Evolutionary conservation across 1,140 invertebrate species (phyloP).

Genomic region (Orchesella cincta): DNA sequence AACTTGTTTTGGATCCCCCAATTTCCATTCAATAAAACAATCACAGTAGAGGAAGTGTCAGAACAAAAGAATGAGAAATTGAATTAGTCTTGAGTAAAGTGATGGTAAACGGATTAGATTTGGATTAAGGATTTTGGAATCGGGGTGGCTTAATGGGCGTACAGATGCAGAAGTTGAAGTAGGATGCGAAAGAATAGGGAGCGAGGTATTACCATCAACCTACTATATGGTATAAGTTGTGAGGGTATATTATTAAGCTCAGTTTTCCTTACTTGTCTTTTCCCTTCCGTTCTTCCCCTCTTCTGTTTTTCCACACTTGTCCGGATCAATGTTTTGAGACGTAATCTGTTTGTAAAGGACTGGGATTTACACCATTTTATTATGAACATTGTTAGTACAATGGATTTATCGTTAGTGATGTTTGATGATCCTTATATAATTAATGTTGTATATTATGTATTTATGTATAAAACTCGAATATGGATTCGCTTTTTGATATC

Average conservation of each 20-base stretch:
- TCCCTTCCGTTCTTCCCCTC: background rate
- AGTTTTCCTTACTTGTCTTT: background rate
- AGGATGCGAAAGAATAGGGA: background rate
- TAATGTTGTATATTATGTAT: too few species aligned
- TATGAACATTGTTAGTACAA: too few species aligned
- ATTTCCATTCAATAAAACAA: background rate
- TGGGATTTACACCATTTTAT: background rate
- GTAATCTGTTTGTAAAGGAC: background rate
- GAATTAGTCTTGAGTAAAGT: slow-evolving; percentile 40
- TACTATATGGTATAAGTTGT: background rate
- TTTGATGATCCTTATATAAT: too few species aligned
- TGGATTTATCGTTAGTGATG: too few species aligned
- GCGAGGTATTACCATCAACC: background rate
- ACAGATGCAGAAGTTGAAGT: background rate
- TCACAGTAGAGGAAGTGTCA: background rate
- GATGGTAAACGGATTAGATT: slow-evolving; percentile 35
- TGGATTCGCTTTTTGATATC: too few species aligned
- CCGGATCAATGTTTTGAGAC: background rate
- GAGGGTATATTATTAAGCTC: background rate
- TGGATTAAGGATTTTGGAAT: slow-evolving; percentile 14
- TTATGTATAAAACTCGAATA: too few species aligned
- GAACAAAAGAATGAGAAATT: slow-evolving; percentile 1
- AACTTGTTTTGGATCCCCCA: too few species aligned
- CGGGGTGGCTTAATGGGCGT: background rate
- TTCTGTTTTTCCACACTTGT: background rate